Percentiles rank a stretch among this genome's conserved stretches.
Evolutionary conservation across 2,888 invertebrate species (phyloP).

Genomic region (Stegophylla sp.): DNA sequence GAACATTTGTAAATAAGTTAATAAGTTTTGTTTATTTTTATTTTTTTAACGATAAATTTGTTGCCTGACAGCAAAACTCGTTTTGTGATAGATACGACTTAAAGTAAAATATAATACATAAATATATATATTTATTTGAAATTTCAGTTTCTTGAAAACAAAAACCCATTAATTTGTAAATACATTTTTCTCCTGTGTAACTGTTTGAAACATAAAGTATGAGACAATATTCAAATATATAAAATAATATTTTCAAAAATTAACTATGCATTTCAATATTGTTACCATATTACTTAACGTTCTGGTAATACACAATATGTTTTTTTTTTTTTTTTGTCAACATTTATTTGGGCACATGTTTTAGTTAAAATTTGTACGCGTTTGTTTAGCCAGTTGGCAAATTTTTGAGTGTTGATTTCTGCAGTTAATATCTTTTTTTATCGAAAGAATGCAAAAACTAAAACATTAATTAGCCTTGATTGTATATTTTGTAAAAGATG

Average conservation of each 20-base stretch:
- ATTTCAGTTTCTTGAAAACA: slow-evolving; percentile 44
- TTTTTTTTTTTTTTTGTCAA: slow-evolving; percentile 45
- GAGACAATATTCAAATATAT: slow-evolving; percentile 55
- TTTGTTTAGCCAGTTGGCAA: slow-evolving; percentile 56
- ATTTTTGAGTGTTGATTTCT: slow-evolving; percentile 57
- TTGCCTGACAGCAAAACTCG: slow-evolving; percentile 52
- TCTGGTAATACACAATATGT: slow-evolving; percentile 32
- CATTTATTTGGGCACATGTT: slow-evolving; percentile 55
- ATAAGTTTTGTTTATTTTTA: slow-evolving; percentile 55
- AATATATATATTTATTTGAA: slow-evolving; percentile 40
- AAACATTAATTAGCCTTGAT: slow-evolving; percentile 55
- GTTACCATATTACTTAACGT: slow-evolving; percentile 51
- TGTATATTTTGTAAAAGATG: slow-evolving; percentile 58
- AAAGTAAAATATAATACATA: slow-evolving; percentile 51
- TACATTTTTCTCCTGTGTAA: slow-evolving; percentile 49
- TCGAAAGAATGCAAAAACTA: slow-evolving; percentile 43
- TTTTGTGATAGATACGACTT: slow-evolving; percentile 59
- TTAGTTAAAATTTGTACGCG: slow-evolving; percentile 59
- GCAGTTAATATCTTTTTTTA: slow-evolving; percentile 47
- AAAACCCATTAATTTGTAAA: slow-evolving; percentile 43
- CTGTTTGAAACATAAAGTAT: slow-evolving; percentile 44
- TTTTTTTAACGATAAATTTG: slow-evolving; percentile 54
- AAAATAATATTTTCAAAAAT: slow-evolving; percentile 53
- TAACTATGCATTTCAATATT: slow-evolving; percentile 48
- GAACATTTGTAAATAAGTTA: slow-evolving; percentile 57